Percentiles rank a stretch among this genome's conserved stretches.
Evolutionary conservation across 2,113 vertebrate species (phyloP).

Genomic region (Corythoichthys intestinalis): DNA sequence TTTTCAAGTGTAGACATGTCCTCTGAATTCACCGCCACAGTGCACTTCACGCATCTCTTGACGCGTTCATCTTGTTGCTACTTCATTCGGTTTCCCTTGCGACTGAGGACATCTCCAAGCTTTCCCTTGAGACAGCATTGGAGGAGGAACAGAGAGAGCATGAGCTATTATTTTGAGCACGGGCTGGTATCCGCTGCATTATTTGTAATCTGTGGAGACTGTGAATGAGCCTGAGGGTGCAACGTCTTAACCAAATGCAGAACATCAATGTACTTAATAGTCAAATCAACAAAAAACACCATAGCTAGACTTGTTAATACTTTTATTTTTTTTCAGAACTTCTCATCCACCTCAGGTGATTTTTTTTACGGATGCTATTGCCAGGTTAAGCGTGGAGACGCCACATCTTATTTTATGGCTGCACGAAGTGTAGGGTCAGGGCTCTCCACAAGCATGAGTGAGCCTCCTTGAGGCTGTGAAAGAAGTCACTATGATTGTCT

Average conservation of each 20-base stretch:
- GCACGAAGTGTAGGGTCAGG: constrained; percentile 64
- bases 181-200: constrained; percentile 48
- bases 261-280: constrained; percentile 8
- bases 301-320: neutral
- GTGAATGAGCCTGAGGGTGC: constrained; percentile 43
- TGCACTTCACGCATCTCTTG: constrained; percentile 20
- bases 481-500: constrained; percentile 52
- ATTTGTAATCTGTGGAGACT: constrained; percentile 65
- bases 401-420: constrained; percentile 65
- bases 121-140: constrained; percentile 40
- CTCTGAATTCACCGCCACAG: neutral
- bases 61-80: constrained; percentile 28
- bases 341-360: neutral
- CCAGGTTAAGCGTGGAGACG: constrained; percentile 38
- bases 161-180: constrained; percentile 55
- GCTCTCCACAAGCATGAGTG: constrained; percentile 48
- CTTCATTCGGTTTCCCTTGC: constrained; percentile 44
- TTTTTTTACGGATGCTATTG: constrained; percentile 31
- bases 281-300: neutral
- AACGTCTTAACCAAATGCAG: constrained; percentile 36
- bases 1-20: neutral
- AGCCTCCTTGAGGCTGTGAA: constrained; percentile 55
- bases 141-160: constrained; percentile 24
- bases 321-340: neutral
- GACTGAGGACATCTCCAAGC: constrained; percentile 46